Evolutionary conservation across 2,113 vertebrate genomes (phyloP), one percentile per base, ranked within the genome.

Genomic region (Callocephalon fimbriatum): DNA sequence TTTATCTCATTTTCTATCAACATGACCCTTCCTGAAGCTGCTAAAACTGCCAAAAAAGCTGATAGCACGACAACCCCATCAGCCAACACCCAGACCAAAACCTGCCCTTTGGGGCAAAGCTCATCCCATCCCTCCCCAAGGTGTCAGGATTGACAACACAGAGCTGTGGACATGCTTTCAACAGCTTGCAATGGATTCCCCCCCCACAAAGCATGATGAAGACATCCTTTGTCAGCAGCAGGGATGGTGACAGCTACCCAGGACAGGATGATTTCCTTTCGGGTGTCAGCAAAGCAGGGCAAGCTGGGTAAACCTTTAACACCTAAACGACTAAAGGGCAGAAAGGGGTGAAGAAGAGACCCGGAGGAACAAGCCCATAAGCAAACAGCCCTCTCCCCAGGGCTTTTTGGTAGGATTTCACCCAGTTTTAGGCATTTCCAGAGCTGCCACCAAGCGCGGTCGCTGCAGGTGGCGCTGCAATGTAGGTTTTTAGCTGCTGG

Each of bases 401-500:
- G 37, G 6, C 45, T 3, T 38, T 51, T 68, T 27, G 9, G 0
- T 1, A 0, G 15, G 76, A 12, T 53, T 72, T 40, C 47, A 0
- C 32, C 20, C 9, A 1, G 14, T 68, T 67, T 9, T 25, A 18
- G 73, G 75, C 61, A 1, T 89, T 89, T 65, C 27, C 85, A 14
- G 70, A 35, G 93, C 74, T 94, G 97, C 72, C 90, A 95, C 82
- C 96, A 94, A 95, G 96, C 92, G 48, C 80, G 72, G 96, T 31
- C 63, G 84, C 98, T 98, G 98, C 94, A 98, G 98, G 97, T 98
- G 98, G 98, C 97, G 96, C 98, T 98, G 97, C 96, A 83, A 98
- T 79, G 97, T 98, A 97, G 98, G 96, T 87, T 98, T 98, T 98
- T 91, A 97, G 97, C 95, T 77, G 2, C 38, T 37, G 11, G 62